These are phyloP conservation scores for Astyanax mexicanus DNA, from an alignment of 2,797 vertebrate species.

Conservation along the genomic window DNA sequence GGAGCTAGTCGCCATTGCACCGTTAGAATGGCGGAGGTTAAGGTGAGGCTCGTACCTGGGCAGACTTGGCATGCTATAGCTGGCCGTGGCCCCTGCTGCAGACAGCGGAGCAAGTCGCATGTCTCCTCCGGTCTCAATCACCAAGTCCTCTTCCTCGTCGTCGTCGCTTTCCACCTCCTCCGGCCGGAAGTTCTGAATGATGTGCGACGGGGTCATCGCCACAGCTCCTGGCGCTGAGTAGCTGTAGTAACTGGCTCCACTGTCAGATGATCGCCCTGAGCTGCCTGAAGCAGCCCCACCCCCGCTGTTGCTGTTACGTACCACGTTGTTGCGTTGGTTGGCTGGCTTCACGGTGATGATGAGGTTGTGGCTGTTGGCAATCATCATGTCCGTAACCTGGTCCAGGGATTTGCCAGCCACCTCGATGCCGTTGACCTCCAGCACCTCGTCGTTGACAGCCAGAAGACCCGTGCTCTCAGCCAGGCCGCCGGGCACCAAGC, in stretches of 20 bases:
- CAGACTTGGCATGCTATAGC: conserved; percentile 82
- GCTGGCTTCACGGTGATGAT: conserved; percentile 96
- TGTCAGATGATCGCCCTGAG: conserved; percentile 93
- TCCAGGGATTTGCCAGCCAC: conserved; percentile 95
- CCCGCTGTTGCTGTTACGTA: conserved; percentile 79
- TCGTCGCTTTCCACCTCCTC: conserved; percentile 92
- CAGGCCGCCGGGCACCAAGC: conserved; percentile 93
- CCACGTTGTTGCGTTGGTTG: conserved; percentile 95
- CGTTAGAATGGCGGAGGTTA: conserved; percentile 82
- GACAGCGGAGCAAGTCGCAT: conserved; percentile 79
- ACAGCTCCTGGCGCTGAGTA: conserved; percentile 64
- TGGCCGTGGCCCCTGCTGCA: conserved; percentile 61
- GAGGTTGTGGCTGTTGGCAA: conserved; percentile 97
- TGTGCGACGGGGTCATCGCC: conserved; percentile 71
- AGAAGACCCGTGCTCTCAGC: conserved; percentile 95
- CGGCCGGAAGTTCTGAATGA: conserved; percentile 82
- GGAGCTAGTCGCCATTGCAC: conserved; percentile 74
- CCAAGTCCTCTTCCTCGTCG: conserved; percentile 90
- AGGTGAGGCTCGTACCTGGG: conserved; percentile 86
- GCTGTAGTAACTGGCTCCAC: conserved; percentile 83
- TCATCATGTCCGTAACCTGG: conserved; percentile 99
- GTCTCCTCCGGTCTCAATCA: conserved; percentile 85
- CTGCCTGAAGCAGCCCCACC: conserved; percentile 89
- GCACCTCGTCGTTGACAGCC: conserved; percentile 95
- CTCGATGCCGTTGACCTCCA: conserved; percentile 97